These are phyloP conservation scores for Ovis canadensis DNA, from an alignment of 2,113 vertebrate species.

Conservation along the genomic window DNA sequence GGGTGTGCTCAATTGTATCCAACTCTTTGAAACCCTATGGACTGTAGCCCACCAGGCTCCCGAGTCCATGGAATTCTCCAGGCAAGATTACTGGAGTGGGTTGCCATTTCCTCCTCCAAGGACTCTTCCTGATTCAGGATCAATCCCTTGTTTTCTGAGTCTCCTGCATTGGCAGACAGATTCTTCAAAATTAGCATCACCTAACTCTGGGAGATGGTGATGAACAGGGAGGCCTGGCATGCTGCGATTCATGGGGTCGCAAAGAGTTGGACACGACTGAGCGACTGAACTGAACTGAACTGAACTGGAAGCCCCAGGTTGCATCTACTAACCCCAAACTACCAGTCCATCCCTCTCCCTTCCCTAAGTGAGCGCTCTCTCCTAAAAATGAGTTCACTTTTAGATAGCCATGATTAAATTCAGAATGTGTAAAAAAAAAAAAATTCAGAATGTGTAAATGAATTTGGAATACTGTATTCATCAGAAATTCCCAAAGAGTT, in stretches of 20 bases:
- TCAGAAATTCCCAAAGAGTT: background rate
- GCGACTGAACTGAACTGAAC: too few relatives aligned
- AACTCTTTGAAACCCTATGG: background rate
- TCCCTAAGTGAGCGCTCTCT: background rate
- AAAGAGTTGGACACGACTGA: too few relatives aligned
- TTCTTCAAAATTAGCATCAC: background rate
- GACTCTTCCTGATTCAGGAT: background rate
- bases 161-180: background rate
- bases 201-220: too few relatives aligned
- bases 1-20: background rate
- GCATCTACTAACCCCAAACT: background rate
- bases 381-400: background rate
- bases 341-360: background rate
- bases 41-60: background rate
- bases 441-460: background rate
- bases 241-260: too few relatives aligned
- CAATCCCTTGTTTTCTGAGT: background rate
- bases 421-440: background rate
- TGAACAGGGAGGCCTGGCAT: too few relatives aligned
- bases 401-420: background rate
- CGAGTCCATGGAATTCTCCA: background rate
- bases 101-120: background rate
- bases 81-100: background rate
- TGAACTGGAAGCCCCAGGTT: background rate
- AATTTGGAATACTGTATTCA: background rate